Conservation (phyloP, 2,888 invertebrate species). For the Dione juno region DNA sequence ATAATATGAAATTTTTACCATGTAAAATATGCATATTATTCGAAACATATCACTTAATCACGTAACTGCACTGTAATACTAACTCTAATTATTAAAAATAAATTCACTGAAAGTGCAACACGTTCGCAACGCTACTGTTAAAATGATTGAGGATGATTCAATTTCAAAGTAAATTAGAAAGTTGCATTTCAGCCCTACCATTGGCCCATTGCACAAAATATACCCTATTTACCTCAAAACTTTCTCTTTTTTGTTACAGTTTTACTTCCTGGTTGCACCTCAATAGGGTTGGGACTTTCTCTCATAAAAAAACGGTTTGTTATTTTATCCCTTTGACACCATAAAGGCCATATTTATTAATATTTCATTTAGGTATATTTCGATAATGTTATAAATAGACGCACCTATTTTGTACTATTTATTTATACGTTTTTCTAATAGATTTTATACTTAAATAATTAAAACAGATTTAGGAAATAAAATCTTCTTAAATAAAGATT, state of each 20-base stretch:
- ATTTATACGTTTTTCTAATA: too few relatives aligned
- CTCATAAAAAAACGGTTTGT: slow-evolving; percentile 65
- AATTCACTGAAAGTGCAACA: slow-evolving; percentile 37
- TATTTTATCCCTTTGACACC: slow-evolving; percentile 33
- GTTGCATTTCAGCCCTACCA: slow-evolving; percentile 59
- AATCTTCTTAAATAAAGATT: too few relatives aligned
- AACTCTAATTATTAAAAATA: slow-evolving; percentile 9
- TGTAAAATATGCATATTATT: neutral
- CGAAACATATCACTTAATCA: neutral
- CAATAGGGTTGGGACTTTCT: slow-evolving; percentile 77
- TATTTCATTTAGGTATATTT: neutral
- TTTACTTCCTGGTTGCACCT: slow-evolving; percentile 74
- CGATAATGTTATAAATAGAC: neutral
- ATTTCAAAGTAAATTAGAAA: slow-evolving; percentile 77
- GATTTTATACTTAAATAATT: too few relatives aligned
- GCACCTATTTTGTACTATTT: too few relatives aligned
- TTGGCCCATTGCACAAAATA: slow-evolving; percentile 69
- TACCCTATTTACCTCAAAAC: slow-evolving; percentile 65
- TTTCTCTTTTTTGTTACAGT: slow-evolving; percentile 82
- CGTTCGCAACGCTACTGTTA: slow-evolving; percentile 61
- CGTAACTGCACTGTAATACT: neutral
- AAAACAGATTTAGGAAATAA: too few relatives aligned
- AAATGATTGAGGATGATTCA: slow-evolving; percentile 66
- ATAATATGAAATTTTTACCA: neutral
- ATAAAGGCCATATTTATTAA: neutral